Percentiles rank a stretch among this genome's conserved stretches.
These are phyloP conservation scores for Panurus biarmicus DNA, from an alignment of 2,113 vertebrate species.

Conservation along the genomic window DNA sequence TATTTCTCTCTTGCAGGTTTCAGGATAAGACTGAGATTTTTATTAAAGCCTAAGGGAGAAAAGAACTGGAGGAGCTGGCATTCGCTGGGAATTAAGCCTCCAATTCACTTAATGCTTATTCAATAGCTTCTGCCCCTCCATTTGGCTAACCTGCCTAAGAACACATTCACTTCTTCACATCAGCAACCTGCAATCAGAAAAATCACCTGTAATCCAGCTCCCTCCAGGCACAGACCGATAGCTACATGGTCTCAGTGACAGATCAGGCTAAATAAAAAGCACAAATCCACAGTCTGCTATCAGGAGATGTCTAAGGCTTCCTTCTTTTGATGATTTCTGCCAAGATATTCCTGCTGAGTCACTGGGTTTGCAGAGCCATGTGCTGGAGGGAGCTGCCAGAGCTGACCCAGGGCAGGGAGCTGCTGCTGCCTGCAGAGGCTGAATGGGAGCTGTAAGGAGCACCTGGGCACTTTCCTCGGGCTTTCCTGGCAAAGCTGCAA, in stretches of 20 bases:
- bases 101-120: neutral
- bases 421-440: rapidly evolving
- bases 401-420: neutral
- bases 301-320: neutral
- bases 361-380: neutral
- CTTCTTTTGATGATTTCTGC: neutral
- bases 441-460: neutral
- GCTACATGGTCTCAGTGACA: neutral
- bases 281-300: neutral
- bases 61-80: neutral
- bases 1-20: neutral
- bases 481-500: neutral
- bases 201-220: neutral
- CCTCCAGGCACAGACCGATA: neutral
- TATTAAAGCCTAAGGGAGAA: neutral
- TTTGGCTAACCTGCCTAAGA: neutral
- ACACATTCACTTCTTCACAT: neutral
- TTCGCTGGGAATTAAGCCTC: neutral
- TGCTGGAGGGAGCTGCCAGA: neutral
- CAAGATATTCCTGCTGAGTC: neutral
- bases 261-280: neutral
- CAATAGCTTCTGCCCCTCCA: neutral
- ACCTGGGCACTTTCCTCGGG: neutral
- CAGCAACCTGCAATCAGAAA: neutral
- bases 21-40: neutral